Conservation (phyloP, 1,140 invertebrate species). For the Eupristina koningsbergeri region DNA sequence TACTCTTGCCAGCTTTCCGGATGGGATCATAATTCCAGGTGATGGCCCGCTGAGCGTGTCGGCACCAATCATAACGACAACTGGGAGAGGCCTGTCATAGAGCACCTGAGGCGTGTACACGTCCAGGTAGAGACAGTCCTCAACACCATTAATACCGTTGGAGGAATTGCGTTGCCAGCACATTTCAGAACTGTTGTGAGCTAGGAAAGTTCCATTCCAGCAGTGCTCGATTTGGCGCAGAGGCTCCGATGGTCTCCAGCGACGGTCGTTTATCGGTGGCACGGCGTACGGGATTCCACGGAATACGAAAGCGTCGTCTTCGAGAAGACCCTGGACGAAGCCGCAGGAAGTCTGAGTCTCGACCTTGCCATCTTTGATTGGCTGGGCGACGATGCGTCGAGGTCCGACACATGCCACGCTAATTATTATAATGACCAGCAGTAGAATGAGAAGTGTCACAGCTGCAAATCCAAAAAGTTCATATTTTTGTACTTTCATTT, state of each 20-base stretch:
- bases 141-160: conserved; percentile 76
- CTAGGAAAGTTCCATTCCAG: conserved; percentile 84
- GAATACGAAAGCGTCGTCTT: conserved; percentile 86
- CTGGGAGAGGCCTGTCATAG: conserved; percentile 83
- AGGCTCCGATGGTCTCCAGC: conserved; percentile 82
- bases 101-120: conserved; percentile 82
- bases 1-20: conserved; percentile 79
- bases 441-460: conserved; percentile 75
- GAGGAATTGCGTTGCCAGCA: conserved; percentile 81
- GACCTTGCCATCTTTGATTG: conserved; percentile 80
- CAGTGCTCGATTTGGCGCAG: conserved; percentile 81
- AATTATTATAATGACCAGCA: conserved; percentile 79
- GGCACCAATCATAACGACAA: conserved; percentile 86
- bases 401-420: conserved; percentile 75
- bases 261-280: conserved; percentile 80
- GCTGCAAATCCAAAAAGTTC: conserved; percentile 48
- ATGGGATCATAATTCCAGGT: conserved; percentile 78
- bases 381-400: conserved; percentile 72
- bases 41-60: conserved; percentile 83
- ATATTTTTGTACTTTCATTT: too few species aligned
- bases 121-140: conserved; percentile 88
- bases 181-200: conserved; percentile 77
- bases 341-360: conserved; percentile 85
- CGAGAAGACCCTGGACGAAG: conserved; percentile 81
- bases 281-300: conserved; percentile 89